Evolutionary conservation across 2,888 invertebrate species (phyloP).

Genomic region (Drosophila algonquin): DNA sequence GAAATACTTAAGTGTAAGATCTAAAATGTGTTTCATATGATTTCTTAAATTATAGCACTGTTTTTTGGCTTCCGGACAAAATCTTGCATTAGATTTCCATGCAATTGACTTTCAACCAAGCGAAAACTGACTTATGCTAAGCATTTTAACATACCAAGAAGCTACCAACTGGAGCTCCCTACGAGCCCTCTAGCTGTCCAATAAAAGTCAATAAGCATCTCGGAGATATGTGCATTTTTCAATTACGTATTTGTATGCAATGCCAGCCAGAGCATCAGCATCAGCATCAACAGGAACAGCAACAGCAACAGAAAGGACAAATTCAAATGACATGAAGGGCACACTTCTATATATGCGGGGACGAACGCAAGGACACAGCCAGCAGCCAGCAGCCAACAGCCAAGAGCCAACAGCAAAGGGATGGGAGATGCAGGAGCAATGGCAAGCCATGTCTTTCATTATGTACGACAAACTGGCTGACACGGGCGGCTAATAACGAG

Average conservation of each 20-base stretch:
- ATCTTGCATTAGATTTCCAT: slow-evolving; percentile 44
- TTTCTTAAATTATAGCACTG: slow-evolving; percentile 17
- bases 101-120: slow-evolving; percentile 37
- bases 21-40: background rate
- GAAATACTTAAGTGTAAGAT: background rate
- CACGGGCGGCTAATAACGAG: slow-evolving; percentile 73
- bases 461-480: slow-evolving; percentile 77
- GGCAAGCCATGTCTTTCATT: slow-evolving; percentile 74
- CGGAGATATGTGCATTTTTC: slow-evolving; percentile 73
- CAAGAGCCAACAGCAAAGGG: slow-evolving; percentile 9
- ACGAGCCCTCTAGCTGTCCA: slow-evolving; percentile 61
- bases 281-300: slow-evolving; percentile 25
- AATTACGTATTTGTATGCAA: slow-evolving; percentile 67
- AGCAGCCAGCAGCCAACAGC: background rate
- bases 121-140: slow-evolving; percentile 36
- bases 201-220: slow-evolving; percentile 75
- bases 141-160: slow-evolving; percentile 16
- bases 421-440: background rate
- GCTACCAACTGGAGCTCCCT: background rate
- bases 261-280: slow-evolving; percentile 30
- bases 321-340: slow-evolving; percentile 75
- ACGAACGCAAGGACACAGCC: slow-evolving; percentile 1
- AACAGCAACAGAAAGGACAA: slow-evolving; percentile 56
- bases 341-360: slow-evolving; percentile 11
- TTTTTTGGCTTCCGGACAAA: slow-evolving; percentile 8